Evolutionary conservation across 2,797 vertebrate species (phyloP).

Genomic region (Cynodonichthys magdalenae): DNA sequence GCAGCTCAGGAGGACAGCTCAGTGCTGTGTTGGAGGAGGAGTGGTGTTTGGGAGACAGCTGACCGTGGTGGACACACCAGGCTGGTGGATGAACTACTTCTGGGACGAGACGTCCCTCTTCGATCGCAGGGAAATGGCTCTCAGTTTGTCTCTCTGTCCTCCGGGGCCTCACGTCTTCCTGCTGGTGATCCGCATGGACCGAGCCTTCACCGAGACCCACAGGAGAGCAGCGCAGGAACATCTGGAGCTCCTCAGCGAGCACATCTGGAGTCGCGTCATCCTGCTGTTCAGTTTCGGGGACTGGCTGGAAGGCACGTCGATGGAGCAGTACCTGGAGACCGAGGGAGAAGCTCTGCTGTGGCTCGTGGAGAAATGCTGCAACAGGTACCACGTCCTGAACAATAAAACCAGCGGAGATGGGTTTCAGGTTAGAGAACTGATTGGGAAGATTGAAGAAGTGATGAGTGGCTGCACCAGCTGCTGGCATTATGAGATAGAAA

Average conservation of each 20-base stretch:
- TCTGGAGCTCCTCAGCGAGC: slow-evolving; percentile 55
- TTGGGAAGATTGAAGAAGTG: slow-evolving; percentile 72
- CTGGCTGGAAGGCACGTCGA: slow-evolving; percentile 65
- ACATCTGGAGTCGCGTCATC: slow-evolving; percentile 63
- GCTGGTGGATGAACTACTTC: slow-evolving; percentile 79
- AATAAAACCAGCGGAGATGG: slow-evolving; percentile 58
- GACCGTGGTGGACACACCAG: slow-evolving; percentile 74
- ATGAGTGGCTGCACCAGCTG: slow-evolving; percentile 5
- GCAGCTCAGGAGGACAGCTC: slow-evolving; percentile 41
- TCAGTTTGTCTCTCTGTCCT: slow-evolving; percentile 67
- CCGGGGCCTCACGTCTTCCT: slow-evolving; percentile 82
- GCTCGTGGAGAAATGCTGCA: slow-evolving; percentile 63
- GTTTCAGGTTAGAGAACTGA: slow-evolving; percentile 71
- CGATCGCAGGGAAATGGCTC: slow-evolving; percentile 64
- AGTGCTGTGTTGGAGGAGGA: slow-evolving; percentile 19
- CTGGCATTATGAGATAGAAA: slow-evolving; percentile 48
- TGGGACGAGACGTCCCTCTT: slow-evolving; percentile 56
- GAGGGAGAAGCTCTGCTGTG: slow-evolving; percentile 66
- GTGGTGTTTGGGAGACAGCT: slow-evolving; percentile 61
- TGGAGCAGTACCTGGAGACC: slow-evolving; percentile 72
- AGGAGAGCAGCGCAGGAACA: slow-evolving; percentile 64
- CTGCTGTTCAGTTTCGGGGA: slow-evolving; percentile 75
- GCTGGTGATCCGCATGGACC: slow-evolving; percentile 76
- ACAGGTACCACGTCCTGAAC: slow-evolving; percentile 74
- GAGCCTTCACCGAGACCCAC: slow-evolving; percentile 72